A percentile compares a stretch with the other conserved stretches of the same genome.
Evolutionary conservation across 2,113 vertebrate species (phyloP).

Genomic region (Aleadryas rufinucha): DNA sequence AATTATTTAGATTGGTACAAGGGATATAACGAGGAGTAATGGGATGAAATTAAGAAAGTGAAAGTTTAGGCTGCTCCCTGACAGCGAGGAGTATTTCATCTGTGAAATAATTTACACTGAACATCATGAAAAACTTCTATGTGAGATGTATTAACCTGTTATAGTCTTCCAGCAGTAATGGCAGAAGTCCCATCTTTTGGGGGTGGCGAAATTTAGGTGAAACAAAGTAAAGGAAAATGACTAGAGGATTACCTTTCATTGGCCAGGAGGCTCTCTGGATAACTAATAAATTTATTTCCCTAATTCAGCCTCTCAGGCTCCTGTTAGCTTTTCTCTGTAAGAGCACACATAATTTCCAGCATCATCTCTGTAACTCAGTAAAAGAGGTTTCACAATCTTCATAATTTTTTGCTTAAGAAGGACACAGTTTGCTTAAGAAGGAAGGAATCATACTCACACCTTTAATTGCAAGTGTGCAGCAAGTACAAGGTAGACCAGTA

Average conservation of each 20-base stretch:
- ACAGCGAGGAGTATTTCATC: conserved; percentile 24
- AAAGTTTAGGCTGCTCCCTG: conserved; percentile 51
- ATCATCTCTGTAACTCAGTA: neutral
- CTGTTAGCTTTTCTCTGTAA: neutral
- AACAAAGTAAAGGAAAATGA: neutral
- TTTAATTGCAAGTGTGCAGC: neutral
- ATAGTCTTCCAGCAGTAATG: neutral
- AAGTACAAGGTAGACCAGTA: neutral
- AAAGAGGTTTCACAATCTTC: neutral
- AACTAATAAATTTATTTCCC: neutral
- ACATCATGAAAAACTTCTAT: neutral
- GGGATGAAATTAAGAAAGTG: conserved; percentile 53
- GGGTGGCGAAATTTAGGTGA: neutral
- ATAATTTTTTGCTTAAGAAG: no score
- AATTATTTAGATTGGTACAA: conserved; percentile 65
- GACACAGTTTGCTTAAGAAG: neutral
- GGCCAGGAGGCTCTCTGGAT: neutral
- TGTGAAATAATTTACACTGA: conserved; percentile 52
- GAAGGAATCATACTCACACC: neutral
- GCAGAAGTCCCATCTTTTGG: neutral
- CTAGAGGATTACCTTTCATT: neutral
- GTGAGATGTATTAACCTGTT: neutral
- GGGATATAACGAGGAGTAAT: conserved; percentile 52
- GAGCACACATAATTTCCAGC: neutral
- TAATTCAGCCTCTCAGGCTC: neutral